These are phyloP conservation scores for Plebejus melissa DNA, from an alignment of 2,888 invertebrate species.

Conservation along the genomic window DNA sequence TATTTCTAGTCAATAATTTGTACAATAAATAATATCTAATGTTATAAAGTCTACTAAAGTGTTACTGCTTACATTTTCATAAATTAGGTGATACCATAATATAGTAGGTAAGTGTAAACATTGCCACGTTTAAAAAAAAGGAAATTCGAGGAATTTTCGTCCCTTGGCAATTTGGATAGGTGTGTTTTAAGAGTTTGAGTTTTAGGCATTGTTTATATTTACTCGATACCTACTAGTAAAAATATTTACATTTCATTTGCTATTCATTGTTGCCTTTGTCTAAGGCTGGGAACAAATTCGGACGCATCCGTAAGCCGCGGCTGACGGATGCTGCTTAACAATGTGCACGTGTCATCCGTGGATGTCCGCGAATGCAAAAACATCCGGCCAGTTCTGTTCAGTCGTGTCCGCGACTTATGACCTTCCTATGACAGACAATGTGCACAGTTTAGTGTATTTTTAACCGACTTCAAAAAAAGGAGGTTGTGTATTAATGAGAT, in stretches of 20 bases:
- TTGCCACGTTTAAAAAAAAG: neutral
- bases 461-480: too few species aligned
- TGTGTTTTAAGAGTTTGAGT: conserved; percentile 16
- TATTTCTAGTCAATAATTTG: conserved; percentile 2
- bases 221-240: neutral
- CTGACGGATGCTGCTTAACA: too few species aligned
- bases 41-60: neutral
- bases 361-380: too few species aligned
- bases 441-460: too few species aligned
- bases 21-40: conserved; percentile 4
- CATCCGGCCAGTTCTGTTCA: too few species aligned
- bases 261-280: too few species aligned
- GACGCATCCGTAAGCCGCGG: too few species aligned
- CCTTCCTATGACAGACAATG: too few species aligned
- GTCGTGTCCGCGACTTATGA: too few species aligned
- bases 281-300: too few species aligned
- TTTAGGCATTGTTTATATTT: neutral
- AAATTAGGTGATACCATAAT: neutral
- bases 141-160: neutral
- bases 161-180: neutral
- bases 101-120: neutral
- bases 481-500: too few species aligned
- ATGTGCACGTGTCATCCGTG: too few species aligned
- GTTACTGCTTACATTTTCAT: conserved; percentile 20
- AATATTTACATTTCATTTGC: neutral